Percentiles rank a stretch among this genome's conserved stretches.
phyloP scores from a whole-genome alignment of 2,888 invertebrate genomes.

The Melangyna quadrimaculata region DNA sequence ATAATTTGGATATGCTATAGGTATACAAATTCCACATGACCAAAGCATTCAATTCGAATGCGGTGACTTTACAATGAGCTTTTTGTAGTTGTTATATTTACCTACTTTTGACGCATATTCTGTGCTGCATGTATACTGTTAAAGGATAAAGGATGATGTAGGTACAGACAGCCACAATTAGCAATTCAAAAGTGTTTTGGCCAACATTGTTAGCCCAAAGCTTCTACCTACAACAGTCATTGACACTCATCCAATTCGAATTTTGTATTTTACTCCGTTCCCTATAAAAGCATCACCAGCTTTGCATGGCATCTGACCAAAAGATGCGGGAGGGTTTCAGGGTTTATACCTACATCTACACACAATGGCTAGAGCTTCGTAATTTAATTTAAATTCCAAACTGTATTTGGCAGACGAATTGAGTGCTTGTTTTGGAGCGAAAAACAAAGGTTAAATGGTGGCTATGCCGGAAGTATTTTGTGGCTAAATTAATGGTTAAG shows the following conservation, averaged over 20 bases:
- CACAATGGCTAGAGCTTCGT: not conserved
- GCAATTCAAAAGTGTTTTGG: not conserved
- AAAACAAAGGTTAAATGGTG: not conserved
- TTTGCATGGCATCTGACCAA: not conserved
- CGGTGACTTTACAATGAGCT: not conserved
- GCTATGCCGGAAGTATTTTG: not conserved
- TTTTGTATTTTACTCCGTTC: not conserved
- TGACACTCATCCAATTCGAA: not conserved
- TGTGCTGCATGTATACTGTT: not conserved
- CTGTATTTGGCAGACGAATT: slow-evolving; percentile 10
- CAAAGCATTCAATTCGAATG: not conserved
- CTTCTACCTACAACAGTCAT: not conserved
- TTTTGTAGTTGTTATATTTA: not conserved
- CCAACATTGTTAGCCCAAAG: not conserved
- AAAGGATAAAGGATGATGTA: not conserved
- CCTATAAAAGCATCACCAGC: not conserved
- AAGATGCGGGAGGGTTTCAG: too few species aligned
- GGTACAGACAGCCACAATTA: not conserved
- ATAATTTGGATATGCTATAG: not conserved
- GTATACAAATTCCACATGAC: not conserved
- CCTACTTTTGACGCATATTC: not conserved
- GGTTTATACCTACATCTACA: not conserved
- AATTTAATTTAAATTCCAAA: slow-evolving; percentile 27
- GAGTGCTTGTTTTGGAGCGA: not conserved
- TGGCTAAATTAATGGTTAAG: not conserved